Percentiles rank a stretch among this genome's conserved stretches.
phyloP scores from a whole-genome alignment of 2,797 vertebrate species.

The Adelosebastes latens region DNA sequence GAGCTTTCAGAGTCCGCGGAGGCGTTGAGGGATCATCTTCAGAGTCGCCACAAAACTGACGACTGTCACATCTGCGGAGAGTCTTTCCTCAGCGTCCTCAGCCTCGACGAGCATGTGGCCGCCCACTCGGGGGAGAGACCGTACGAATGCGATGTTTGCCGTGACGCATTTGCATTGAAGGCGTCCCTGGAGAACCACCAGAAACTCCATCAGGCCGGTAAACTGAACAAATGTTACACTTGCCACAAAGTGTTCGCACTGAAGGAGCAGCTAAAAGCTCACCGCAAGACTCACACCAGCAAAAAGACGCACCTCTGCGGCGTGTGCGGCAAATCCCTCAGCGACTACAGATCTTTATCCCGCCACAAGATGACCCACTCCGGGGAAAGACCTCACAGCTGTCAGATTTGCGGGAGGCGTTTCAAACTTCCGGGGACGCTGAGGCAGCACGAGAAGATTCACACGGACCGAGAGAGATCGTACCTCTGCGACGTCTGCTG shows the following conservation, averaged over 20 bases:
- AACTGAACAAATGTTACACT: constrained; percentile 17
- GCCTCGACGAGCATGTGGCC: constrained; percentile 1
- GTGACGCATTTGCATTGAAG: neutral
- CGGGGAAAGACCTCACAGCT: constrained; percentile 51
- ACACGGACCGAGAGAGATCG: constrained; percentile 41
- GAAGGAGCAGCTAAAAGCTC: constrained; percentile 23
- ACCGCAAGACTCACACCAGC: neutral
- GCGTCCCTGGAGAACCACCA: constrained; percentile 9
- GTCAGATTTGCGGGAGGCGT: constrained; percentile 44
- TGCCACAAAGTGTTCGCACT: constrained; percentile 31
- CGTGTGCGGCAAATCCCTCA: constrained; percentile 62
- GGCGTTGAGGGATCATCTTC: constrained; percentile 28
- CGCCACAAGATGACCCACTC: constrained; percentile 69
- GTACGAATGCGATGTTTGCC: neutral
- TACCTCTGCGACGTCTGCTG: constrained; percentile 73
- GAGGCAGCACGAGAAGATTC: constrained; percentile 66
- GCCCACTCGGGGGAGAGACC: neutral
- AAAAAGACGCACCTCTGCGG: constrained; percentile 51
- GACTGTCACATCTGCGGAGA: constrained; percentile 35
- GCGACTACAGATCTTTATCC: constrained; percentile 49
- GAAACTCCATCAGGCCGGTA: neutral
- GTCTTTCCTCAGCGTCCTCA: neutral
- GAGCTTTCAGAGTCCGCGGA: neutral
- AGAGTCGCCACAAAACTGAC: neutral
- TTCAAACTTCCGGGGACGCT: constrained; percentile 62